Evolutionary conservation across 2,113 vertebrate genomes (phyloP).

Genomic region (Entomyzon cyanotis): DNA sequence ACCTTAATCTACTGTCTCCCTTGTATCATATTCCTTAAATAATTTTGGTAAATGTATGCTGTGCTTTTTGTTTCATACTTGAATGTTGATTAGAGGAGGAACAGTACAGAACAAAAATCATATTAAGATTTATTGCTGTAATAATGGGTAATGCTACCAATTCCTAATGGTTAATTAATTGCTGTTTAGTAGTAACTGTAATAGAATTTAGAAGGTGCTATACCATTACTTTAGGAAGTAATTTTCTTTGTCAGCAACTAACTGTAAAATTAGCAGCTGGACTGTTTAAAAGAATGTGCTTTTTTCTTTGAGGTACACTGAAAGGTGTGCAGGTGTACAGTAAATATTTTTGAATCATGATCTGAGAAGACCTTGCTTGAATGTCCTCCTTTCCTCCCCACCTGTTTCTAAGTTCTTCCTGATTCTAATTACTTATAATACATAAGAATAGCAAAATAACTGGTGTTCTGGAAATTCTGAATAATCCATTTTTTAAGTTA

Average conservation of each 20-base stretch:
- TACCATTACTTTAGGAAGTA: background rate
- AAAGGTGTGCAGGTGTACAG: background rate
- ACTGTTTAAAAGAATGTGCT: background rate
- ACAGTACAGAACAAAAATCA: background rate
- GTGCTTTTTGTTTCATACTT: background rate
- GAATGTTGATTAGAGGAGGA: background rate
- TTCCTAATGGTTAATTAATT: background rate
- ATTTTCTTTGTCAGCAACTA: background rate
- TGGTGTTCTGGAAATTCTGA: background rate
- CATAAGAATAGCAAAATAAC: background rate
- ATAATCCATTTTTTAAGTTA: background rate
- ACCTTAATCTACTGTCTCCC: background rate
- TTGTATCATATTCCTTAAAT: background rate
- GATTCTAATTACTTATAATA: background rate
- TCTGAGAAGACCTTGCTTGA: background rate
- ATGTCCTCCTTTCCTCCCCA: background rate
- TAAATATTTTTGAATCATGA: background rate
- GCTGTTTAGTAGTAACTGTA: background rate
- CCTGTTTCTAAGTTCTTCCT: background rate
- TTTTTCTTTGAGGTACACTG: background rate
- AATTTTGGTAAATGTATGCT: background rate
- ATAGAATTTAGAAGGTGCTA: background rate
- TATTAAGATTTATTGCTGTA: background rate
- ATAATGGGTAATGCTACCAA: background rate
- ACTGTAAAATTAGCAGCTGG: background rate